Conservation (phyloP, 2,797 vertebrate species). For the Muscicapa striata region DNA sequence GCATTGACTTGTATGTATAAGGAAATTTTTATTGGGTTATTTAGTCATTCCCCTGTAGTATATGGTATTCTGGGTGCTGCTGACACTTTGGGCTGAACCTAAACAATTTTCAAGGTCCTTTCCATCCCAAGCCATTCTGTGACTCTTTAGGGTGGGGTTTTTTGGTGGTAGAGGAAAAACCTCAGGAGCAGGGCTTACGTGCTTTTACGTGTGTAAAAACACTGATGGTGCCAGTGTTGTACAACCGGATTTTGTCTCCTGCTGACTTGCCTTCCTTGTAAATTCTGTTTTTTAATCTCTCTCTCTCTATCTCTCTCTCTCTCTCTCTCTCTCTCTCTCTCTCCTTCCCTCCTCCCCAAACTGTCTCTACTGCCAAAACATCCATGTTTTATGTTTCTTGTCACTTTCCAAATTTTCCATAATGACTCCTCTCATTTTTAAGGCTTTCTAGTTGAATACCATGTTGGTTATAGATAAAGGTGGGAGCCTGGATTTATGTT, state of each 20-base stretch:
- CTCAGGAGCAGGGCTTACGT: background rate
- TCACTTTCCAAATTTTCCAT: background rate
- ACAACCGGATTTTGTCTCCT: background rate
- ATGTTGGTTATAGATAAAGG: background rate
- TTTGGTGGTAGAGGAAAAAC: background rate
- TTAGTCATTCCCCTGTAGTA: background rate
- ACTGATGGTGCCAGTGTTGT: background rate
- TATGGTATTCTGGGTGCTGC: background rate
- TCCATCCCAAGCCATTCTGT: background rate
- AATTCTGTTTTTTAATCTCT: background rate
- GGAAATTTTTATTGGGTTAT: background rate
- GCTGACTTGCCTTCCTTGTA: background rate
- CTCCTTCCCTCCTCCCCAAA: accelerated
- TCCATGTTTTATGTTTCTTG: background rate
- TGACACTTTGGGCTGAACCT: background rate
- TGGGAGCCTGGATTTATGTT: background rate
- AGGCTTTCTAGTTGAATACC: background rate
- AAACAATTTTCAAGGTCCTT: background rate
- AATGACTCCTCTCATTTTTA: background rate
- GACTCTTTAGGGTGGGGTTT: background rate
- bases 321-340: background rate
- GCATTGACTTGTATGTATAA: background rate
- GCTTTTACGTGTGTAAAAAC: background rate
- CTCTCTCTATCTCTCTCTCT: background rate
- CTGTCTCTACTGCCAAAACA: background rate